Evolutionary conservation across 1,140 invertebrate genomes (phyloP), one percentile per base, ranked within the genome.

Genomic region (Scaptomyza graminum): DNA sequence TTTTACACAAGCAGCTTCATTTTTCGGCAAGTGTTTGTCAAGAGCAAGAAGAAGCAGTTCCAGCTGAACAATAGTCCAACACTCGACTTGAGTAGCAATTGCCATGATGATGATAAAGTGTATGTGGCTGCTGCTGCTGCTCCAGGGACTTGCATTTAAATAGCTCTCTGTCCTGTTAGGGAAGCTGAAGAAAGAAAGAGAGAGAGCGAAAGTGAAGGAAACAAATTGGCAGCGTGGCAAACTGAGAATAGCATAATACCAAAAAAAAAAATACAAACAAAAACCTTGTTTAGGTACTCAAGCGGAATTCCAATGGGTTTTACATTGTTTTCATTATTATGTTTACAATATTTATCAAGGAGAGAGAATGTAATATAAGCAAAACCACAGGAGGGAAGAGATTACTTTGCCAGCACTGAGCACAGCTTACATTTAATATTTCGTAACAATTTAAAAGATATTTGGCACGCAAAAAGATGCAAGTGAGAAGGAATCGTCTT

Each of bases 21-120:
- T 69, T 84, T 73, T 85, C 13, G 70, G 55, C 78, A 74, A 81
- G 68, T 77, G 64, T 62, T 65, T 50, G 67, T 56, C 57, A 69
- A 56, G 51, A 22, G 34, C 22, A 39, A 22, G n/a, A 28, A 22
- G 37, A 8, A 34, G 31, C 31, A 15, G 37, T n/a, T 9, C 6
- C 6, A 47, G 16, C 28, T 11, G 7, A 18, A n/a, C 16, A 54
- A 49, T 18, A 44, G 28, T 28, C 22, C 15, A 11, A 25, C 49
- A 43, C 52, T 57, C 55, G 44, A 60, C 28, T 60, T 11, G 43
- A 60, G 57, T 60, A 60, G 44, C 57, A 22, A 39, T 61, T 50
- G 59, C 59, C 31, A 51, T 34, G 44, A 49, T 60, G 55, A 46
- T 57, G 55, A 46, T 57, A 31, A 57, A 57, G 55, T 60, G 28